phyloP scores from a whole-genome alignment of 2,113 vertebrate species.

The Chrysochloris asiatica region DNA sequence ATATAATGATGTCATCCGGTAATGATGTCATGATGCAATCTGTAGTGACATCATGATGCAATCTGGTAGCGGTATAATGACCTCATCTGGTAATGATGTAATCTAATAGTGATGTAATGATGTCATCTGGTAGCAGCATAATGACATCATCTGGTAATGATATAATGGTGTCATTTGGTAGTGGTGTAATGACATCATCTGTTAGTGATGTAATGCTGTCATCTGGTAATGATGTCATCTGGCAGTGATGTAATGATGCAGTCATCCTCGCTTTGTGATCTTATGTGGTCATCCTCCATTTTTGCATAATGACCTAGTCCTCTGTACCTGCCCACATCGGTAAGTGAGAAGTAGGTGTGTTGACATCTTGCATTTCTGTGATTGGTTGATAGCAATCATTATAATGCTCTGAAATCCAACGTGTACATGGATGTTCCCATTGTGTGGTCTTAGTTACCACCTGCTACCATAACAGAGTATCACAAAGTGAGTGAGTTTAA shows the following conservation, averaged over 20 bases:
- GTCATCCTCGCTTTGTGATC: not conserved
- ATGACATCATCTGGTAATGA: too few species aligned
- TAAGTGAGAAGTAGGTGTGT: not conserved
- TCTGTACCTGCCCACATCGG: not conserved
- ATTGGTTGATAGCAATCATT: not conserved
- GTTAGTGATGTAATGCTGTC: too few species aligned
- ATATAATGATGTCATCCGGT: too few species aligned
- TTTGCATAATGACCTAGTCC: not conserved
- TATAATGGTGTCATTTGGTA: too few species aligned
- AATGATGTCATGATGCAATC: too few species aligned
- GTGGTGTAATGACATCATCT: too few species aligned
- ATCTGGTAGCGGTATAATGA: too few species aligned
- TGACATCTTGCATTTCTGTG: not conserved
- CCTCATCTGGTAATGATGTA: too few species aligned
- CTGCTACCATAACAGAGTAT: not conserved
- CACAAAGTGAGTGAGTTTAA: not conserved
- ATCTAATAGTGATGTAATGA: not conserved
- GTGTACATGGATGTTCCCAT: not conserved
- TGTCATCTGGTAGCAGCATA: too few species aligned
- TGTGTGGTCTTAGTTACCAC: not conserved
- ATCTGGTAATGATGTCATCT: too few species aligned
- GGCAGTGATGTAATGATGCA: not conserved
- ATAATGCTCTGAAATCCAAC: not conserved
- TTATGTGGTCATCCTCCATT: not conserved
- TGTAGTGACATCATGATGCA: too few species aligned